A percentile compares a stretch with the other conserved stretches of the same genome.
phyloP scores from a whole-genome alignment of 2,113 vertebrate species.

The Catharus minimus region DNA sequence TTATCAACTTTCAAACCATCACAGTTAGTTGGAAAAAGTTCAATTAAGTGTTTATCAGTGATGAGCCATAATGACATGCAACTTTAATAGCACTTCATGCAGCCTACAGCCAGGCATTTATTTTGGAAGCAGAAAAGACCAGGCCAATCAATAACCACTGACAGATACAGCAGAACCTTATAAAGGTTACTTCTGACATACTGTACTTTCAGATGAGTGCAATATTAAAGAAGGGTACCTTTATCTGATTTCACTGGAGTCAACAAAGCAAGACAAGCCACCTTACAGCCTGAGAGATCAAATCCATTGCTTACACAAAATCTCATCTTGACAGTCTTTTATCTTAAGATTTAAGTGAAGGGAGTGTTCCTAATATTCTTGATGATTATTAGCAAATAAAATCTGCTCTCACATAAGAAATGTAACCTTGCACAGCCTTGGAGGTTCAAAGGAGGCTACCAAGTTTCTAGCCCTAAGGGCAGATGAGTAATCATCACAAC shows the following conservation, averaged over 20 bases:
- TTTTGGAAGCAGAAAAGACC: neutral
- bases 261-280: neutral
- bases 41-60: neutral
- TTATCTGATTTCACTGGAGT: neutral
- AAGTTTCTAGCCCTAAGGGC: neutral
- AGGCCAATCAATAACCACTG: neutral
- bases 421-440: neutral
- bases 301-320: neutral
- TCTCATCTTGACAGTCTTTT: conserved; percentile 6
- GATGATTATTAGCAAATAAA: neutral
- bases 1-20: neutral
- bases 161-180: neutral
- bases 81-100: neutral
- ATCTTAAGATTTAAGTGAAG: neutral
- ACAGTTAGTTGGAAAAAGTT: neutral
- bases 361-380: neutral
- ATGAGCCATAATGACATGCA: neutral
- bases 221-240: neutral
- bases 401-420: conserved; percentile 2
- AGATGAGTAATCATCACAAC: neutral
- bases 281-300: neutral
- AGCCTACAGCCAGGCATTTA: neutral
- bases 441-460: neutral
- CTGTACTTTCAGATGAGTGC: neutral
- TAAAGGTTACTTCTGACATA: neutral